A percentile compares a stretch with the other conserved stretches of the same genome.
phyloP scores from a whole-genome alignment of 2,113 vertebrate genomes.

The Murina feae region DNA sequence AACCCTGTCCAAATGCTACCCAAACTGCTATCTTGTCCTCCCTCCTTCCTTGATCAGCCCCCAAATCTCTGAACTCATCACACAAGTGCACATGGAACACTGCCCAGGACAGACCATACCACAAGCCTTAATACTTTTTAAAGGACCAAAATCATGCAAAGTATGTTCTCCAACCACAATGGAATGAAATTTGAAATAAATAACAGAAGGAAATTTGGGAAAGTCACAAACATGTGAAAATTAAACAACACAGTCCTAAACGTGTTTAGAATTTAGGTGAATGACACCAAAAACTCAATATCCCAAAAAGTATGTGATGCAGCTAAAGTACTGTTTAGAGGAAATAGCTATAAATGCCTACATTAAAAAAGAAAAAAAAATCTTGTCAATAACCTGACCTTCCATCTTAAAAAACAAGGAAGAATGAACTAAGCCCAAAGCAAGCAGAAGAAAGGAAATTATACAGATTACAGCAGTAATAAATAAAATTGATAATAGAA shows the following conservation, averaged over 20 bases:
- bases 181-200: not conserved
- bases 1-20: not conserved
- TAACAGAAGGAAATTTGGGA: not conserved
- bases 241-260: not conserved
- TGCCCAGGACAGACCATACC: not conserved
- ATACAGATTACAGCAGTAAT: not conserved
- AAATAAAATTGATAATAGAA: not conserved
- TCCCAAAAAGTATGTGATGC: not conserved
- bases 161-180: not conserved
- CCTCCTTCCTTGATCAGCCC: not conserved
- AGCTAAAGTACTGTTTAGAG: not conserved
- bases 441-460: not conserved
- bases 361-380: not conserved
- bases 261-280: slow-evolving; percentile 16
- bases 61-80: not conserved
- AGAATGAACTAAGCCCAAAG: not conserved
- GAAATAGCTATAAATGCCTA: not conserved
- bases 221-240: not conserved
- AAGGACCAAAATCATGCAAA: not conserved
- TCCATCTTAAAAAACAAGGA: not conserved
- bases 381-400: not conserved
- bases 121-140: not conserved
- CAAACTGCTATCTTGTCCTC: not conserved
- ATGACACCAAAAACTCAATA: not conserved
- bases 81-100: not conserved